Percentiles rank a stretch among this genome's conserved stretches.
These are phyloP conservation scores for Orthosia gothica DNA, from an alignment of 2,888 invertebrate species.

Conservation along the genomic window DNA sequence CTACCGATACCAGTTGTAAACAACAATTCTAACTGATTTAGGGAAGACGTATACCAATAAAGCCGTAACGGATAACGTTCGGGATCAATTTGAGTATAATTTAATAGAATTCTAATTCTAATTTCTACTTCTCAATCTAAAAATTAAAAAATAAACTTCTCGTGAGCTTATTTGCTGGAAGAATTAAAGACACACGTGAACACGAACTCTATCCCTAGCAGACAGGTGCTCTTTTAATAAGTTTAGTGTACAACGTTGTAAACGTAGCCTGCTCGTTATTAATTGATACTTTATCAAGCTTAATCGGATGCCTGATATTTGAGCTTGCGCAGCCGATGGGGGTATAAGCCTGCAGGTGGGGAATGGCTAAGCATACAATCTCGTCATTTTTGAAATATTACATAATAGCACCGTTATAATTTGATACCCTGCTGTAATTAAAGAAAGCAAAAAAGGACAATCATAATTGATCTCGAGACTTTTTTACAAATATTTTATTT, in stretches of 20 bases:
- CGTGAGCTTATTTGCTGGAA: not conserved
- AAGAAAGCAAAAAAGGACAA: constrained; percentile 43
- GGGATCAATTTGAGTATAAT: not conserved
- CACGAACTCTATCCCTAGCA: constrained; percentile 11
- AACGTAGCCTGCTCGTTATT: constrained; percentile 48
- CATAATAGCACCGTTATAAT: constrained; percentile 37
- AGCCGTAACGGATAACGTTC: no score
- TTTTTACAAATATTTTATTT: constrained; percentile 37
- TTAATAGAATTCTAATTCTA: not conserved
- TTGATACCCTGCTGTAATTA: constrained; percentile 44
- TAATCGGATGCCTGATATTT: constrained; percentile 58
- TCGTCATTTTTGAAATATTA: constrained; percentile 42
- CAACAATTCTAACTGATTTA: not conserved
- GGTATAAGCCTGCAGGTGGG: constrained; percentile 52
- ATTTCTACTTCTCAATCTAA: not conserved
- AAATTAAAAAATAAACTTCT: not conserved
- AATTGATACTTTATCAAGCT: constrained; percentile 64
- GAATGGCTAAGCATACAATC: constrained; percentile 14
- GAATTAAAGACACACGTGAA: constrained; percentile 12
- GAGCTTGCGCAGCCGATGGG: constrained; percentile 45
- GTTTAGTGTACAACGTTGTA: constrained; percentile 42
- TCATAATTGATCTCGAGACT: constrained; percentile 43
- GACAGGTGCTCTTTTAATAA: constrained; percentile 57
- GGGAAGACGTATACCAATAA: not conserved
- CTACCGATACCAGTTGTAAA: not conserved